Evolutionary conservation across 2,888 invertebrate genomes (phyloP).

Genomic region (Microplitis deprimator): DNA sequence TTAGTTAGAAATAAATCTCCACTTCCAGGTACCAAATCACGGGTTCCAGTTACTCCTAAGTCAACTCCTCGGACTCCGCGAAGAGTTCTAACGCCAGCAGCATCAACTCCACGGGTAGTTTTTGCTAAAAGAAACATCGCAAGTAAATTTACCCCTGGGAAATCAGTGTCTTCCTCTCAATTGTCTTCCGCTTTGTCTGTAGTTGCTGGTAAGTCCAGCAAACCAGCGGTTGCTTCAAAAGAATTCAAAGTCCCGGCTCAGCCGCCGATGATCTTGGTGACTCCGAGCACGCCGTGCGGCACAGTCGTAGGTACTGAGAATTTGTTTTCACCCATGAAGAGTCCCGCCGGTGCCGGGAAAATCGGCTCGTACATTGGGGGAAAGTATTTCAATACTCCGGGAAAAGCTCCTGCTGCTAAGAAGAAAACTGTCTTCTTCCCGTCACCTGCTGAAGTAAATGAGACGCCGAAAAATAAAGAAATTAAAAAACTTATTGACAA

Average conservation of each 20-base stretch:
- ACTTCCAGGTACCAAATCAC: neutral
- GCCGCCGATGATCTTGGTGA: neutral
- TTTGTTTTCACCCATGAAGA: neutral
- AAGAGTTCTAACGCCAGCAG: neutral
- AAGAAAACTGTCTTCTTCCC: constrained; percentile 52
- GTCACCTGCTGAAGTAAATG: constrained; percentile 21
- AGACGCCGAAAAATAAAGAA: neutral
- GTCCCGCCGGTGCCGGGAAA: neutral
- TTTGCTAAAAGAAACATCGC: neutral
- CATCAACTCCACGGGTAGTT: neutral
- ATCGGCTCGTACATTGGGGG: neutral
- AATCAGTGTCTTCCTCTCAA: neutral
- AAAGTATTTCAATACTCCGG: constrained; percentile 59
- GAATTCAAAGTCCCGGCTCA: neutral
- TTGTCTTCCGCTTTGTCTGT: neutral
- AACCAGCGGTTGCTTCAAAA: neutral
- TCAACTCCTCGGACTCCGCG: neutral
- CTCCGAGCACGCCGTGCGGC: neutral
- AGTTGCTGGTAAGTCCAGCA: neutral
- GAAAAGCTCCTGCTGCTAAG: constrained; percentile 48
- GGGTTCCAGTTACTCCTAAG: neutral
- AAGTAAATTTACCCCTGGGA: neutral
- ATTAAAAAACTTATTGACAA: neutral
- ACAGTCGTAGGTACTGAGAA: neutral
- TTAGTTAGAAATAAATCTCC: neutral